Base-by-base conservation (phyloP, 2,888 invertebrate genomes). In the Dicycla oo region DNA sequence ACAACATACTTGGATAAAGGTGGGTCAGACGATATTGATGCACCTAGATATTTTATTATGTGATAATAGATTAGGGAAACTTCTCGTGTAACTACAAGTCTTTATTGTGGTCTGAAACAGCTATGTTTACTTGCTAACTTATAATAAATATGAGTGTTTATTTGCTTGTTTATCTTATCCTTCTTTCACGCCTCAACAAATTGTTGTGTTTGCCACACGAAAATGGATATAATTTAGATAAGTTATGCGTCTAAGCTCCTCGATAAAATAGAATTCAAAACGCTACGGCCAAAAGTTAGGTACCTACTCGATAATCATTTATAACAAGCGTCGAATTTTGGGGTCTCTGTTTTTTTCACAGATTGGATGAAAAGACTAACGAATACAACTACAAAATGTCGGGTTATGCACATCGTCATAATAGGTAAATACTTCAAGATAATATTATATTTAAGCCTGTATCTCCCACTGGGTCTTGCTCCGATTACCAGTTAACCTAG, bases 81-180 rank as follows among this genome's bases (percentile, higher is more conserved):
- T 45, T 45, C 45, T 45, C 20, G 45, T 7, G 45, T 7, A 7
- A 3, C 18, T 45, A 45, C 6, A 34, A 34, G 18, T 51, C 1
- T 54, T 26, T 69, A 58, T 53, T 38, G 73, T 73, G 53, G 43
- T 73, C 13, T n/a, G 26, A 26, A 45, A 69, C 26, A 54, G 20
- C 51, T 15, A 69, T 38, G 15, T 43, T 72, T 43, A 60, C 26
- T 72, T 13, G 10, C 45, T 38, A 26, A 38, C n/a, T 38, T 11
- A 45, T 38, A 53, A 73, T 72, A 72, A 72, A 72, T 26, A 40
- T 38, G 7, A 30, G 20, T 30, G 53, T 76, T 62, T 69, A 69
- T 68, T 62, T n/a, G 30, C 60, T 58, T 60, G 47, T 51, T 60
- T 60, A n/a, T 60, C n/a, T 60, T 43, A 38, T 71, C 13, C n/a